Percentiles rank a stretch among this genome's conserved stretches.
phyloP scores from a whole-genome alignment of 2,888 invertebrate species.

The Ashinkailepas kermadecensis region DNA sequence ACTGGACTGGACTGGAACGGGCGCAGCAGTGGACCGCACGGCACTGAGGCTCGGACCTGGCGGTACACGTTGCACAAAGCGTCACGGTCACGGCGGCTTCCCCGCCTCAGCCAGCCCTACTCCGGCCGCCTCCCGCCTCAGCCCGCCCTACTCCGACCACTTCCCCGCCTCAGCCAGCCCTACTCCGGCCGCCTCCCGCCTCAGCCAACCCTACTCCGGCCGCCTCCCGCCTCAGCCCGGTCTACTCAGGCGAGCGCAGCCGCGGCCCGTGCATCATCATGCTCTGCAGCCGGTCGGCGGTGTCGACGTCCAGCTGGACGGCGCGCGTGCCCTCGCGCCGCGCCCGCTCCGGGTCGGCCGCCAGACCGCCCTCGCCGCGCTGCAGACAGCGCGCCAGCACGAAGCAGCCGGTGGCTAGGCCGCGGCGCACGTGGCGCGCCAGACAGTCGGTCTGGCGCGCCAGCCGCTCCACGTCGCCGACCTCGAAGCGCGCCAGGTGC shows the following conservation, averaged over 20 bases:
- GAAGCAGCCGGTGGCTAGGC: conserved; percentile 9
- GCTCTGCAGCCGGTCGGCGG: not conserved
- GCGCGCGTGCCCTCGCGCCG: not conserved
- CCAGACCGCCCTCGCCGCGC: not conserved
- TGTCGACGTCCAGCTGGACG: not conserved
- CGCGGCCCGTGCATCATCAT: not conserved
- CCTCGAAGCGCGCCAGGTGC: not conserved
- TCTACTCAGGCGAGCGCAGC: not conserved
- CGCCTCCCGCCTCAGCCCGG: too few relatives aligned
- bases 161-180: too few relatives aligned
- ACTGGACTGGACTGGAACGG: too few relatives aligned
- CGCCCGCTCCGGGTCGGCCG: not conserved
- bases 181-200: too few relatives aligned
- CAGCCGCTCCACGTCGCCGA: not conserved
- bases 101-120: too few relatives aligned
- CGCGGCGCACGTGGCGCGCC: not conserved
- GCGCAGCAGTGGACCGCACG: too few relatives aligned
- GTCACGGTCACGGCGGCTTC: too few relatives aligned
- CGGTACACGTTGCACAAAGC: too few relatives aligned
- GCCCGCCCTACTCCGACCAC: too few relatives aligned
- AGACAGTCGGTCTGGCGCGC: not conserved
- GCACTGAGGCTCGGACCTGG: too few relatives aligned
- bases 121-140: too few relatives aligned
- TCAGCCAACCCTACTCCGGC: too few relatives aligned
- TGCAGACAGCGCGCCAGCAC: conserved; percentile 13